Evolutionary conservation across 2,888 invertebrate genomes (phyloP), one percentile per base, ranked within the genome.

Genomic region (Macropis europaea): DNA sequence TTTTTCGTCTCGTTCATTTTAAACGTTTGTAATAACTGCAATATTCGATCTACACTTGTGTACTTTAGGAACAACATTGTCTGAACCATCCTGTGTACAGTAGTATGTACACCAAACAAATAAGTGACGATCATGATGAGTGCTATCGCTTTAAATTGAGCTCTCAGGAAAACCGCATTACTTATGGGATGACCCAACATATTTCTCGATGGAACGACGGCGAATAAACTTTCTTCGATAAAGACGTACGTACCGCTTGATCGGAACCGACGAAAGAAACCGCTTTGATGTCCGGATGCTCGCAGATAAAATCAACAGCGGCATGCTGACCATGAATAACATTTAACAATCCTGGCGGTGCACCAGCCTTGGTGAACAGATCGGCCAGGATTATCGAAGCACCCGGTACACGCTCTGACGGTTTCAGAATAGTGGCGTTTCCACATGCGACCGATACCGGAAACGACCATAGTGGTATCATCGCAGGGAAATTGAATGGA

Each of bases 401-500:
- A 0, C 99, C 99, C 3, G 99, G 99, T 84, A 99, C 99, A 84
- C 98, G 94, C 90, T 99, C 99, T 0, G 99, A 99, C 0, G 99
- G 99, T 91, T 96, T 99, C 85, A 99, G 92, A 59, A 99, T 92
- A 90, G 96, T 95, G 0, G 99, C 97, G 90, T 99, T 99, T 47
- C 99, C 99, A 57, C 98, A 97, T 4, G 97, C 95, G 36, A 96
- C 91, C 13, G 96, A 94, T 48, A 96, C 91, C 0, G 96, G 96
- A 93, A 95, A 95, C 93, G 96, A 96, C 99, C 99, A 99, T 3
- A 99, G 92, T 0, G 99, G 99, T 82, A 99, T 98, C 99, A 99
- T 99, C 28, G 99, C 99, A 0, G 99, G 99, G 91, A 99, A 99
- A 90, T 99, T 99, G 90, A 99, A 99, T 0, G 99, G 99, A n/a